These are phyloP conservation scores for Panurus biarmicus DNA, from an alignment of 2,113 vertebrate species.

Conservation along the genomic window DNA sequence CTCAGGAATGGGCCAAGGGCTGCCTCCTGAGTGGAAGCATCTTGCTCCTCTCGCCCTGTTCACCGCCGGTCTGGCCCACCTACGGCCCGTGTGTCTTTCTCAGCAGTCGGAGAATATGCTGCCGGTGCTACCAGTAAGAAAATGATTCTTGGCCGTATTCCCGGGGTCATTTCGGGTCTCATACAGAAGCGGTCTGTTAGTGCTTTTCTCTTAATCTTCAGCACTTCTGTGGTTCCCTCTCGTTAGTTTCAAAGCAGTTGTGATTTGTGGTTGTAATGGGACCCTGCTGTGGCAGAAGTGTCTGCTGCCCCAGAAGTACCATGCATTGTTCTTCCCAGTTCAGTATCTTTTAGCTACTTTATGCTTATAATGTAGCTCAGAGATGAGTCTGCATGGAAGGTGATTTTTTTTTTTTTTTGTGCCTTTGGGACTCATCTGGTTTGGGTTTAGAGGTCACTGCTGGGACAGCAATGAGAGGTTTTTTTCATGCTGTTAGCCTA, in stretches of 20 bases:
- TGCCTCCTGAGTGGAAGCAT: not conserved
- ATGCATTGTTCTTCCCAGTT: not conserved
- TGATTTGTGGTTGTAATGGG: not conserved
- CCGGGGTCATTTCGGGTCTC: conserved; percentile 6
- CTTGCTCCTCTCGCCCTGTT: not conserved
- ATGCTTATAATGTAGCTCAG: not conserved
- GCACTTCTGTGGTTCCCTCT: not conserved
- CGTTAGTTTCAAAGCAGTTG: not conserved
- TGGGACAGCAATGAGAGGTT: not conserved
- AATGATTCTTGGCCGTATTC: conserved; percentile 27
- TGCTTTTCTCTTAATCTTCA: conserved; percentile 12
- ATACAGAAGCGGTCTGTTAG: not conserved
- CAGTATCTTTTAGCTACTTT: not conserved
- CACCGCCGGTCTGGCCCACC: fast-evolving
- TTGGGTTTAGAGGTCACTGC: conserved; percentile 19
- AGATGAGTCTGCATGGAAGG: not conserved
- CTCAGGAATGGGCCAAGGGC: not conserved
- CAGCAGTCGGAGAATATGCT: not conserved
- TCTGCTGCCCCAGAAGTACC: not conserved
- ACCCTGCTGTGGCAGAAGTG: conserved; percentile 2
- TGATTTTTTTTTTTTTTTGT: not conserved
- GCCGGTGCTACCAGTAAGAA: conserved; percentile 26
- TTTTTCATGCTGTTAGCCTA: not conserved
- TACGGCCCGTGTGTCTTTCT: not conserved
- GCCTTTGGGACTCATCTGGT: not conserved